Percentiles rank a stretch among this genome's conserved stretches.
These are phyloP conservation scores for Porites divaricata DNA, from an alignment of 92 coral and sea anemone species.

Conservation along the genomic window DNA sequence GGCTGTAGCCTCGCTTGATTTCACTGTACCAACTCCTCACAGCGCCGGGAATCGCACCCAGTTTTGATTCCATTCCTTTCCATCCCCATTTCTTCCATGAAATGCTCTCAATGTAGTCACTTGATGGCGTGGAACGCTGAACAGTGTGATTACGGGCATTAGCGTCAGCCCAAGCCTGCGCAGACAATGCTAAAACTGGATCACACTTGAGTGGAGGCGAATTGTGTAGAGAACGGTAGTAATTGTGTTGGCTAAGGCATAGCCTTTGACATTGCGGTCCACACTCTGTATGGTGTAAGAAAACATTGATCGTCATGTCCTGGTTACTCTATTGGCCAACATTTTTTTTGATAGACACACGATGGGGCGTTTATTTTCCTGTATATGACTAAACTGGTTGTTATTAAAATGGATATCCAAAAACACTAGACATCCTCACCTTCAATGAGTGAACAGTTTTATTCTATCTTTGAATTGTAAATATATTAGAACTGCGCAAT, in stretches of 20 bases:
- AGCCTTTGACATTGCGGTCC: constrained; percentile 74
- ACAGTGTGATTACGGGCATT: constrained; percentile 47
- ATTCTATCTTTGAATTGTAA: too few species aligned
- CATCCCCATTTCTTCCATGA: constrained; percentile 83
- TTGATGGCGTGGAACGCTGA: constrained; percentile 39
- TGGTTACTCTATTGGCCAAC: background rate
- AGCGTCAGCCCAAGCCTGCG: constrained; percentile 76
- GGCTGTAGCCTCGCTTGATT: constrained; percentile 15
- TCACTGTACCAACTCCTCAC: constrained; percentile 74
- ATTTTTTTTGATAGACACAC: too few species aligned
- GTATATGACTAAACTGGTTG: too few species aligned
- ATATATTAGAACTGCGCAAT: too few species aligned
- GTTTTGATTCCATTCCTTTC: constrained; percentile 52
- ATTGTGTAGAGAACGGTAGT: constrained; percentile 73
- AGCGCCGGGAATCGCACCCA: constrained; percentile 65
- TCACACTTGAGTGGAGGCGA: constrained; percentile 79
- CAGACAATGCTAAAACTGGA: constrained; percentile 70
- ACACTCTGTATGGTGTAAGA: constrained; percentile 40
- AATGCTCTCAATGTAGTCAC: constrained; percentile 55
- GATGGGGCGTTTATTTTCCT: too few species aligned
- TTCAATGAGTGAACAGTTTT: too few species aligned
- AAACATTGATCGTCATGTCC: background rate
- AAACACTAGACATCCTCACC: too few species aligned
- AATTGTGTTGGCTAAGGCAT: constrained; percentile 76
- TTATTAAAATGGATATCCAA: too few species aligned